Evolutionary conservation across 2,113 vertebrate species (phyloP), one percentile per base, ranked within the genome.

Genomic region (Amazona guildingii): DNA sequence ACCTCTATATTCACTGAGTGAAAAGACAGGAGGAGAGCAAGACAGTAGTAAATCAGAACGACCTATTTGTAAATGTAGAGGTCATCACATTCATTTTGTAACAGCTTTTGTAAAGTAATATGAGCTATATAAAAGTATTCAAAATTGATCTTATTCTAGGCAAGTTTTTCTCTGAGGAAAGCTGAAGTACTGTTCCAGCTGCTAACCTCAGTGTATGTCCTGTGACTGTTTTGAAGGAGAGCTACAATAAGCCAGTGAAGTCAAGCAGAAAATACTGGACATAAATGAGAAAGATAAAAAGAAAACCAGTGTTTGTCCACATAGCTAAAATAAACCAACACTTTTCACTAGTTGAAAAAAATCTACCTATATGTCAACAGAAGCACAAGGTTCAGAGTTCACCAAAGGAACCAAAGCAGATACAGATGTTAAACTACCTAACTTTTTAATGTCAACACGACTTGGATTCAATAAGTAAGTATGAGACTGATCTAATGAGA

Each of bases 401-500:
- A 70, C 72, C 46, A 74, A 67, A 55, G 88, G 46, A 88, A 46
- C 12, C 46, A 64, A 88, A 92, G 63, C 54, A 69, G 59, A 83
- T 63, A 74, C 10, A 75, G 68, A 77, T 82, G 49, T 77, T 76
- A 73, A 93, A 77, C 46, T 95, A 37, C 23, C 46, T 67, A 88
- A 73, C 63, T 79, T 83, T 86, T 69, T 70, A 62, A 92, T 51
- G 67, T 86, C 67, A 88, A 70, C 68, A 63, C 14, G 81, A 63
- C 23, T 80, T 46, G 13, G 6, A 39, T 78, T 86, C 44, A 69
- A 54, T 89, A 78, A 75, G 70, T 13, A 39, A 75, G 68, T 67
- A 79, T 64, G 57, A 90, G 44, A 69, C 64, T 83, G 88, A 94
- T 64, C 37, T 90, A 93, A 96, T 68, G 83, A 94, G 77, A 86